A percentile compares a stretch with the other conserved stretches of the same genome.
Evolutionary conservation across 2,888 invertebrate species (phyloP).

Genomic region (Dysmachus trigonus): DNA sequence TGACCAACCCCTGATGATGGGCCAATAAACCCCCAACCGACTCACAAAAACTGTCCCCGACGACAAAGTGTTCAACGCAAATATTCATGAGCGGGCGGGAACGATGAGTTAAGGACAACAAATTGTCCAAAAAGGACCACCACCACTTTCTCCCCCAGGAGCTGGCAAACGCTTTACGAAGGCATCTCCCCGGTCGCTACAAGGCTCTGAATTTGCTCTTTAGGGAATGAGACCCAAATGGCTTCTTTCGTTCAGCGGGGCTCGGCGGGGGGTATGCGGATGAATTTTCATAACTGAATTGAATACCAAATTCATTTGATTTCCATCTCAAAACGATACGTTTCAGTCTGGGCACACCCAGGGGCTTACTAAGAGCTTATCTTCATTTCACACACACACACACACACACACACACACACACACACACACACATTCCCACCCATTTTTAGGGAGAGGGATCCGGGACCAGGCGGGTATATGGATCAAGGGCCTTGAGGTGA

Average conservation of each 20-base stretch:
- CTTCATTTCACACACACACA: neutral
- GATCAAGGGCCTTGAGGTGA: neutral
- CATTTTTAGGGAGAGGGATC: neutral
- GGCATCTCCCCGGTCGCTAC: neutral
- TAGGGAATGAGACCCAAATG: slow-evolving; percentile 5
- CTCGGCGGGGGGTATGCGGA: neutral
- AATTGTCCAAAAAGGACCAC: slow-evolving; percentile 22
- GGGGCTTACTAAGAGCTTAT: slow-evolving; percentile 9
- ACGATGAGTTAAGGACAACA: slow-evolving; percentile 12
- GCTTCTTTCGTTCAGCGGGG: neutral
- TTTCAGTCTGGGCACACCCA: neutral
- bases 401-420: neutral
- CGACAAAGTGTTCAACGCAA: slow-evolving; percentile 1
- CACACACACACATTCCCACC: neutral
- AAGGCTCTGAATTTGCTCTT: neutral
- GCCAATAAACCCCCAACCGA: neutral
- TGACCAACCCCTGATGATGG: neutral
- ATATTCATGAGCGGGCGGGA: slow-evolving; percentile 27
- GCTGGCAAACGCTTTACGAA: neutral
- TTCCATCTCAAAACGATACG: slow-evolving; percentile 32
- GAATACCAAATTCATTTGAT: slow-evolving; percentile 34
- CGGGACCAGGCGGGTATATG: neutral
- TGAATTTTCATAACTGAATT: slow-evolving; percentile 33
- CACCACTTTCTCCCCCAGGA: neutral
- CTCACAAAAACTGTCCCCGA: neutral